Evolutionary conservation across 2,888 invertebrate genomes (phyloP).

Genomic region (Cabera pusaria): DNA sequence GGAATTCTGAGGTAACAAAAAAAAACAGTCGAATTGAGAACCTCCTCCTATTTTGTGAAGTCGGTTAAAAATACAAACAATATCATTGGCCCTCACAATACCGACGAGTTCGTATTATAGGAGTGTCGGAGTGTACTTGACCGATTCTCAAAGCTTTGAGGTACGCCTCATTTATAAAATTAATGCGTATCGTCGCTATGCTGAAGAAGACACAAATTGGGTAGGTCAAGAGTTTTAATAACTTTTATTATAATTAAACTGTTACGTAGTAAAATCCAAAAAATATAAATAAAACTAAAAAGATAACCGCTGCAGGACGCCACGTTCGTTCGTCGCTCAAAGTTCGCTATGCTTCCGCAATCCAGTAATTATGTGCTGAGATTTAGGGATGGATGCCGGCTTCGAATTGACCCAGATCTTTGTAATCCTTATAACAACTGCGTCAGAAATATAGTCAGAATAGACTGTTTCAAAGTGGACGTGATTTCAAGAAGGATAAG

Average conservation of each 20-base stretch:
- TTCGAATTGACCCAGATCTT: conserved; percentile 61
- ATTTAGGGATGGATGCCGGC: conserved; percentile 56
- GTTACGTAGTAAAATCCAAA: conserved; percentile 32
- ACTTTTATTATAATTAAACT: conserved; percentile 48
- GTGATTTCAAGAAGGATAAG: too few species aligned
- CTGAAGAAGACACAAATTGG: conserved; percentile 37
- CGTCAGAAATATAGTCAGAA: conserved; percentile 9
- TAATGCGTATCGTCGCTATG: conserved; percentile 31
- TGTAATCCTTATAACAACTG: conserved; percentile 48
- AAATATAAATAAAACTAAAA: conserved; percentile 43
- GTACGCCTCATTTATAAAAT: conserved; percentile 22
- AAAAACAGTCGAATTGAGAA: too few species aligned
- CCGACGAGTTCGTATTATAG: conserved; percentile 8
- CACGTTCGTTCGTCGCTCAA: conserved; percentile 14
- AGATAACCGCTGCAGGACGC: too few species aligned
- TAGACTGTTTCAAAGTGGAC: too few species aligned
- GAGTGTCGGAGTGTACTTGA: conserved; percentile 20
- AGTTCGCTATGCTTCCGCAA: conserved; percentile 45
- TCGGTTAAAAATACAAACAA: too few species aligned
- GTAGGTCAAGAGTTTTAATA: conserved; percentile 58
- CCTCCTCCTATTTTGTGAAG: too few species aligned
- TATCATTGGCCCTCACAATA: neutral
- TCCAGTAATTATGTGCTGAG: conserved; percentile 60
- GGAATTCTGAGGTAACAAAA: too few species aligned
- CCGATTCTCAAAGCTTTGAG: conserved; percentile 19